Conservation (phyloP, 2,888 invertebrate genomes). For the Mellilla xanthometata region DNA sequence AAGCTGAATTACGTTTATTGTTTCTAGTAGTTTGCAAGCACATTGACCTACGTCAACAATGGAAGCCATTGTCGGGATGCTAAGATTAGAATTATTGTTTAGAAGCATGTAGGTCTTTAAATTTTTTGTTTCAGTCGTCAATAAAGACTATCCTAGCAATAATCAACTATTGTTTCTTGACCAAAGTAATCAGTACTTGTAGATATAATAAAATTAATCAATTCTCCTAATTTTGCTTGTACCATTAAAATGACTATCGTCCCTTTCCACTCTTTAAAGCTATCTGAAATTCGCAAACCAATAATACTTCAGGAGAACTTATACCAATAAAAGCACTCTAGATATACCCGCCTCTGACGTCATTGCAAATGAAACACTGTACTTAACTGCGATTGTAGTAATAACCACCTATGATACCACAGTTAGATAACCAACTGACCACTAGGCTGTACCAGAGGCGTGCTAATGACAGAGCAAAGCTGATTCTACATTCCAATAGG, state of each 20-base stretch:
- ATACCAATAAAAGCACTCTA: constrained; percentile 64
- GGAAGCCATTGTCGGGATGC: constrained; percentile 3
- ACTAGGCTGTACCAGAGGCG: constrained; percentile 14
- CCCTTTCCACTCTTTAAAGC: too few species aligned
- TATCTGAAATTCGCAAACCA: too few species aligned
- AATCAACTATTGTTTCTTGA: too few species aligned
- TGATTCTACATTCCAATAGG: constrained; percentile 8
- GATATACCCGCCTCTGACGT: constrained; percentile 49
- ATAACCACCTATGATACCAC: constrained; percentile 25
- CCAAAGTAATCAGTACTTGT: too few species aligned
- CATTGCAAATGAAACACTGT: constrained; percentile 42
- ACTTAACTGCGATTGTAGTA: constrained; percentile 34
- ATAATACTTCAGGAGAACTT: too few species aligned
- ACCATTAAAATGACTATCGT: too few species aligned
- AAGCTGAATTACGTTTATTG: constrained; percentile 15
- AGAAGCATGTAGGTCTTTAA: too few species aligned
- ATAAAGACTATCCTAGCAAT: too few species aligned
- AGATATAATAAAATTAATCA: too few species aligned
- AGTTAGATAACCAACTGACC: constrained; percentile 21
- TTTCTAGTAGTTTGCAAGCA: constrained; percentile 16
- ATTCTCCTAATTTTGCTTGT: too few species aligned
- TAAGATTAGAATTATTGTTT: neutral
- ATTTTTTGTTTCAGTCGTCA: too few species aligned
- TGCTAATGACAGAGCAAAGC: constrained; percentile 9
- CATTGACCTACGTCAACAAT: constrained; percentile 11